These are phyloP conservation scores for Blastomussa wellsi DNA, from an alignment of 92 coral and sea anemone genomes.

Conservation along the genomic window DNA sequence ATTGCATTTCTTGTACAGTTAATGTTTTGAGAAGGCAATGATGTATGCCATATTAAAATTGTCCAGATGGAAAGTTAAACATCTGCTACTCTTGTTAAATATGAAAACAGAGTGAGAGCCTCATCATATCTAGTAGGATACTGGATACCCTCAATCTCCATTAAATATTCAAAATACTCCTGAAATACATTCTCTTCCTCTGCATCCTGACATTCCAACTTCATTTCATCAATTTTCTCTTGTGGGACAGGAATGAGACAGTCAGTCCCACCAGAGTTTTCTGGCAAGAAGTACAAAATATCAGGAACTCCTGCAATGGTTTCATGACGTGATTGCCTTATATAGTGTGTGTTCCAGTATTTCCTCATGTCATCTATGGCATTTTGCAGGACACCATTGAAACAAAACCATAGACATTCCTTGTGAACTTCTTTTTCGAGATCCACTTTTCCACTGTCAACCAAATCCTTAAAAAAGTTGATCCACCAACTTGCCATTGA, in stretches of 20 bases:
- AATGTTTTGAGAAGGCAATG: slow-evolving; percentile 29
- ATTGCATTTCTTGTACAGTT: slow-evolving; percentile 35
- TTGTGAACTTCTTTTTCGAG: slow-evolving; percentile 45
- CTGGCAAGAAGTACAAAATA: slow-evolving; percentile 49
- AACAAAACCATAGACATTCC: no score
- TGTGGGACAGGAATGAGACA: slow-evolving; percentile 53
- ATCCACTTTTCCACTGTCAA: slow-evolving; percentile 50
- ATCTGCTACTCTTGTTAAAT: slow-evolving; percentile 26
- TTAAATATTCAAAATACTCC: slow-evolving; percentile 61
- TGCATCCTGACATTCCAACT: slow-evolving; percentile 26
- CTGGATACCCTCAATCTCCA: slow-evolving; percentile 46
- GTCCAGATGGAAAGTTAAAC: slow-evolving; percentile 14
- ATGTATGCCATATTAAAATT: slow-evolving; percentile 14
- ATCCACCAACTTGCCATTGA: slow-evolving; percentile 41
- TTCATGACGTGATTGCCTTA: slow-evolving; percentile 46
- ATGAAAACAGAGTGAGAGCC: slow-evolving; percentile 55
- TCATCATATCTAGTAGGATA: slow-evolving; percentile 52
- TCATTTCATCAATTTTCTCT: slow-evolving; percentile 48
- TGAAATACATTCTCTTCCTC: slow-evolving; percentile 48
- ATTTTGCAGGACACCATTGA: slow-evolving; percentile 39
- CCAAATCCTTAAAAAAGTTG: slow-evolving; percentile 50
- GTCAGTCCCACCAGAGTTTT: slow-evolving; percentile 53
- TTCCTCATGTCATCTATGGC: slow-evolving; percentile 45
- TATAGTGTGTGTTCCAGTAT: slow-evolving; percentile 66
- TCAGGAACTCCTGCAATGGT: slow-evolving; percentile 62